phyloP scores from a whole-genome alignment of 2,113 vertebrate genomes.

The Rhea americana region DNA sequence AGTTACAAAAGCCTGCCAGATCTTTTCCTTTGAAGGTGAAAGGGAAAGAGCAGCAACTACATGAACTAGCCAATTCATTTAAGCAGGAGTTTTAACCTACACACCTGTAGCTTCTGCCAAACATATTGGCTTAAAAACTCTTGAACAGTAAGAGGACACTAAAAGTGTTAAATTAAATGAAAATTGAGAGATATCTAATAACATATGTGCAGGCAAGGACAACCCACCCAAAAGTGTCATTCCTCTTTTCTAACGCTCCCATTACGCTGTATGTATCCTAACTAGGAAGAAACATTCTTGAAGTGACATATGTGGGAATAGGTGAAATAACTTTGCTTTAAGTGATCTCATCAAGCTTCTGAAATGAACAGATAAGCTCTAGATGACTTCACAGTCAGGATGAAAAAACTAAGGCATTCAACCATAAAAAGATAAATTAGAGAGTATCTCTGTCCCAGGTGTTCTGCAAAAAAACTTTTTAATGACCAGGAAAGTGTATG shows the following conservation, averaged over 20 bases:
- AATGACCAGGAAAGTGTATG: background rate
- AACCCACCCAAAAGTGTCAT: background rate
- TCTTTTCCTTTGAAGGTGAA: background rate
- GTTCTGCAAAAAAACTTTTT: background rate
- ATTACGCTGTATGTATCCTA: background rate
- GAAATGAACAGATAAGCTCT: background rate
- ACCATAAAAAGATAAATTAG: background rate
- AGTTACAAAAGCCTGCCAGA: background rate
- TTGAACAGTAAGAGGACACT: background rate
- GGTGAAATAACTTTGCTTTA: background rate
- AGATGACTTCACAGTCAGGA: background rate
- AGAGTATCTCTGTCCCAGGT: background rate
- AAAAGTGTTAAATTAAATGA: background rate
- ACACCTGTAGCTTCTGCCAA: background rate
- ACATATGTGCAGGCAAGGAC: background rate
- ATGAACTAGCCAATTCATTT: background rate
- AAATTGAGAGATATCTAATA: background rate
- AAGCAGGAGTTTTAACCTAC: background rate
- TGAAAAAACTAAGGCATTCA: background rate
- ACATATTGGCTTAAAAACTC: background rate
- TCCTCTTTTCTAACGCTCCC: background rate
- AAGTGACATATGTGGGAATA: background rate
- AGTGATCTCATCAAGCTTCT: background rate
- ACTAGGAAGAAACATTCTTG: background rate
- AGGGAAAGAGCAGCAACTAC: background rate